Evolutionary conservation across 2,888 invertebrate species (phyloP), one percentile per base, ranked within the genome.

Genomic region (Scaeva pyrastri): DNA sequence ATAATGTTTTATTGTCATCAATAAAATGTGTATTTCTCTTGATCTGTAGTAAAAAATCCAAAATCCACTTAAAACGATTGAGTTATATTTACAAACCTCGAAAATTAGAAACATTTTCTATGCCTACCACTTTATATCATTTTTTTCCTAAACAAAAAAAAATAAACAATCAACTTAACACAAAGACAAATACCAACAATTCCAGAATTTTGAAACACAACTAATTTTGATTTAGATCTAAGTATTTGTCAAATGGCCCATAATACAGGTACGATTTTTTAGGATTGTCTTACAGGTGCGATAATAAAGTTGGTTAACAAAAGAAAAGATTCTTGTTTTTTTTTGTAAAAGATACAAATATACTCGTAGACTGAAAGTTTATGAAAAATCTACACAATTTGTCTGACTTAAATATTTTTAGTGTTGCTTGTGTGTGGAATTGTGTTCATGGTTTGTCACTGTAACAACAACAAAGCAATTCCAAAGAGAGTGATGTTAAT

Each of bases 351-450:
- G 55, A 26, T 21, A 75, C 52, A 84, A 80, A 80, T 45, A 72
- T 39, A 75, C 84, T 72, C n/a, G n/a, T n/a, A n/a, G n/a, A n/a
- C n/a, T n/a, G n/a, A 60, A 62, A 66, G 71, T 41, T 60, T 45
- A 43, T 80, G 80, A 85, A 73, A 72, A 39, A 80, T 85, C 36
- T 48, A 21, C 11, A 68, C 80, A 62, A 85, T 85, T 85, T 85
- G 55, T 85, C 70, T 76, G 72, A 75, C 80, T 85, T 85, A 85
- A n/a, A 7, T 31, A 31, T 5, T 31, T 60, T 23, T 19, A 48
- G 41, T 52, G 43, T 23, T 52, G 23, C 43, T 56, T 71, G 58
- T 68, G 48, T 70, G 48, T 70, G 72, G 72, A 76, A 31, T 45
- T 71, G 80, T 71, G 71, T 66, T 73, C 52, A 62, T 50, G 21